These are phyloP conservation scores for Chironomus tepperi DNA, from an alignment of 1,140 invertebrate species.

Conservation along the genomic window DNA sequence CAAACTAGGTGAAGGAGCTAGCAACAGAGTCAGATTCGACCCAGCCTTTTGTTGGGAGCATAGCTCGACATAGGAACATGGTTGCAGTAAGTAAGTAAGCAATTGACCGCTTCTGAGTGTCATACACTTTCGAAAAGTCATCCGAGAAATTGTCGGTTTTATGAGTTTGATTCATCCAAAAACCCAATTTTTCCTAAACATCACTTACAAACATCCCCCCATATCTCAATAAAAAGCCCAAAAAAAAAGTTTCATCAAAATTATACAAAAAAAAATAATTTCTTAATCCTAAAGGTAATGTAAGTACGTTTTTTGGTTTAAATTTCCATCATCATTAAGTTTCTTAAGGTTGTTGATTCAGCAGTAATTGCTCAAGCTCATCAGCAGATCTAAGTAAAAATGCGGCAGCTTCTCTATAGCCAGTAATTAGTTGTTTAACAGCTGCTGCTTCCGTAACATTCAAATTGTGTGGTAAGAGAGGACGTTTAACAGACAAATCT, in stretches of 20 bases:
- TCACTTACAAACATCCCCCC: too few species aligned
- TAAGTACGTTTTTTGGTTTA: constrained; percentile 3
- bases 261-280: too few species aligned
- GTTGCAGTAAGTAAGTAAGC: too few species aligned
- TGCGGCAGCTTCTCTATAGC: constrained; percentile 91
- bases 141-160: too few species aligned
- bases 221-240: background rate
- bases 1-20: too few species aligned
- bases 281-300: background rate
- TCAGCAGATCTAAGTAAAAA: constrained; percentile 91
- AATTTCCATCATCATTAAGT: background rate
- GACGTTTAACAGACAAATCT: constrained; percentile 45
- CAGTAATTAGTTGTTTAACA: constrained; percentile 87
- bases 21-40: too few species aligned
- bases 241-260: background rate
- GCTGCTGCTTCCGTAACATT: constrained; percentile 85
- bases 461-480: constrained; percentile 69
- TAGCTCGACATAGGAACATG: too few species aligned
- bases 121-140: too few species aligned
- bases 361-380: constrained; percentile 82
- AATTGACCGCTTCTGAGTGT: too few species aligned
- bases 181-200: too few species aligned
- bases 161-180: too few species aligned
- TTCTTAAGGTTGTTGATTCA: constrained; percentile 59
- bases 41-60: too few species aligned